Evolutionary conservation across 2,888 invertebrate species (phyloP).

Genomic region (Limnephilus marmoratus): DNA sequence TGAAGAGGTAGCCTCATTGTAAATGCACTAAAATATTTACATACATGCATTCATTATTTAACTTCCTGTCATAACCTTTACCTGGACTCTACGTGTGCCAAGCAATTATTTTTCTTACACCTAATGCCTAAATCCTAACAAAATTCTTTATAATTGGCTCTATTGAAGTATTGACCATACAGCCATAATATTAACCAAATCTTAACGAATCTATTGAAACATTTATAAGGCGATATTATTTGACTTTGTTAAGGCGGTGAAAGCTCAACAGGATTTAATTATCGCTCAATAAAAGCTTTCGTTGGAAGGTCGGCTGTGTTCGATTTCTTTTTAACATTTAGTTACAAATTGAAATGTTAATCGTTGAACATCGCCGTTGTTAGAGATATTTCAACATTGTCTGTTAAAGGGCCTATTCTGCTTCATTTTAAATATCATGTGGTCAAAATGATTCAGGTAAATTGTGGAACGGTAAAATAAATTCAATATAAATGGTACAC

Average conservation of each 20-base stretch:
- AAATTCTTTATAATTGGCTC: too few relatives aligned
- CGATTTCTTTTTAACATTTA: constrained; percentile 17
- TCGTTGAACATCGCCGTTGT: background rate
- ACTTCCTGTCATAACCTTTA: too few relatives aligned
- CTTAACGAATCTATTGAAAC: too few relatives aligned
- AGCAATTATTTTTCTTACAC: too few relatives aligned
- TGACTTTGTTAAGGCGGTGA: background rate
- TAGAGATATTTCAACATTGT: background rate
- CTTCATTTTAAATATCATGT: background rate
- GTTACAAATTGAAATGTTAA: constrained; percentile 28
- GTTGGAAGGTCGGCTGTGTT: background rate
- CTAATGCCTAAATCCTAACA: too few relatives aligned
- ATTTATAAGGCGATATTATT: background rate
- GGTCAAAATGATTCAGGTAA: too few relatives aligned
- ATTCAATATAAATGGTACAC: background rate
- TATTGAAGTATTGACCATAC: too few relatives aligned
- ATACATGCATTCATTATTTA: too few relatives aligned
- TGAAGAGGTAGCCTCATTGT: too few relatives aligned
- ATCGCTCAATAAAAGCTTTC: constrained; percentile 2
- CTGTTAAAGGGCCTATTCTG: background rate
- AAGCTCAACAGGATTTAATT: constrained; percentile 10
- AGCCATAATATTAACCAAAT: too few relatives aligned
- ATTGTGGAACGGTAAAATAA: background rate
- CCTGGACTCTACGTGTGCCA: too few relatives aligned
- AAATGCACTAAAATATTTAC: too few relatives aligned